phyloP scores from a whole-genome alignment of 2,797 vertebrate genomes.

The Gymnopithys bicolor region DNA sequence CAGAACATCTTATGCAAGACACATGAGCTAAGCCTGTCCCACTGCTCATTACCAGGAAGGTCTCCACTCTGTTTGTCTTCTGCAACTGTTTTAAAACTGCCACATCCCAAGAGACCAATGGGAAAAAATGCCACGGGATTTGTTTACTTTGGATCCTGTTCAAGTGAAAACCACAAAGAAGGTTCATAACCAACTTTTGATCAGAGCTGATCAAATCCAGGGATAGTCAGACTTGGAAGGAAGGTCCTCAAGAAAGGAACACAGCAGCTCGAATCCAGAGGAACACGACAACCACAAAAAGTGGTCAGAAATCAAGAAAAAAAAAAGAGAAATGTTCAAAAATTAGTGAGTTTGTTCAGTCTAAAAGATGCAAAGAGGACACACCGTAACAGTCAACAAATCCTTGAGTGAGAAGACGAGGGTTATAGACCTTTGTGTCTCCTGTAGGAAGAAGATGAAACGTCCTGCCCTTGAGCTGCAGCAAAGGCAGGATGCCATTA shows the following conservation, averaged over 20 bases:
- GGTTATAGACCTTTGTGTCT: not conserved
- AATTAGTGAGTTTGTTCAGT: not conserved
- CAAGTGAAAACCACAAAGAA: not conserved
- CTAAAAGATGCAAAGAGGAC: not conserved
- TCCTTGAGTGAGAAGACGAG: not conserved
- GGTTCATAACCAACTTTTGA: slow-evolving; percentile 21
- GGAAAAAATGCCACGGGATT: slow-evolving; percentile 7
- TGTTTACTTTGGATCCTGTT: not conserved
- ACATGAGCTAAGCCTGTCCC: not conserved
- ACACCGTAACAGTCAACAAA: not conserved
- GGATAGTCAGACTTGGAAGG: not conserved
- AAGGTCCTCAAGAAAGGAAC: not conserved
- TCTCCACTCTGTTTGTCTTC: not conserved
- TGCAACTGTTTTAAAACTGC: slow-evolving; percentile 19
- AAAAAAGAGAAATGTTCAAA: not conserved
- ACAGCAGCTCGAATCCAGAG: not conserved
- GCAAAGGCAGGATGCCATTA: not conserved
- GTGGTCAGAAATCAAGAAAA: not conserved
- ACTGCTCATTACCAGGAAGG: not conserved
- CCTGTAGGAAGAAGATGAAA: not conserved
- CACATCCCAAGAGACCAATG: not conserved
- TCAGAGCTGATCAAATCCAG: slow-evolving; percentile 41
- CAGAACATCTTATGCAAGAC: not conserved
- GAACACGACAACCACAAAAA: not conserved
- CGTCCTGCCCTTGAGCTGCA: not conserved